Evolutionary conservation across 1,140 invertebrate genomes (phyloP), one percentile per base, ranked within the genome.

Genomic region (Ectropis grisescens): DNA sequence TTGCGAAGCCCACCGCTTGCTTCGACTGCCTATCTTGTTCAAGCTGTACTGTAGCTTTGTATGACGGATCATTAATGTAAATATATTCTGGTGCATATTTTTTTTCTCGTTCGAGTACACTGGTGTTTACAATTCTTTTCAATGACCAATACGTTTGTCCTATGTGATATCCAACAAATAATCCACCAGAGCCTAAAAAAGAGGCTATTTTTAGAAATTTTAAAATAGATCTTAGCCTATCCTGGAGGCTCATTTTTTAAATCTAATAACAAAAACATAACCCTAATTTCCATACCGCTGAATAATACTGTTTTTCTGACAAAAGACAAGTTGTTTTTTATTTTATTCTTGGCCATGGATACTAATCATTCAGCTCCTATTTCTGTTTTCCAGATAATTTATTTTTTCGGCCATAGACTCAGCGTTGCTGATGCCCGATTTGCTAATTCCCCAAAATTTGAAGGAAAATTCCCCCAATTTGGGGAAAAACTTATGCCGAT

Each of bases 21-120:
- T 39, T 52, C 9, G 43, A 41, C 28, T 62, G 52, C 24, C 36
- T 54, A 19, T 53, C 48, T 27, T 64, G 46, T 47, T 75, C 61
- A 9, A 53, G 33, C 41, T 61, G 60, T 28, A 76, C 54, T 2
- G 47, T 47, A 16, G 44, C 43, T 26, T 46, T 52, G 26, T 70
- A 81, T 4, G 58, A 51, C 1, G 72, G 67, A 24, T 81, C 76
- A 28, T 81, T 65, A 9, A 81, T 72, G 23, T 81, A 81, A 32
- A 81, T 75, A 44, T 76, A 81, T 29, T 76, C 71, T 1, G 68
- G 39, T 2, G 35, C 47, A 25, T 52, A 45, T 41, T 79, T 78
- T 25, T 72, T 79, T 41, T 79, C 69, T 6, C 52, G 48, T 6
- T 75, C 62, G 9, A 81, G 38, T n/a, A 81, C 65, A 37, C 40